phyloP scores from a whole-genome alignment of 2,113 vertebrate genomes.

The Lycocorax pyrrhopterus region DNA sequence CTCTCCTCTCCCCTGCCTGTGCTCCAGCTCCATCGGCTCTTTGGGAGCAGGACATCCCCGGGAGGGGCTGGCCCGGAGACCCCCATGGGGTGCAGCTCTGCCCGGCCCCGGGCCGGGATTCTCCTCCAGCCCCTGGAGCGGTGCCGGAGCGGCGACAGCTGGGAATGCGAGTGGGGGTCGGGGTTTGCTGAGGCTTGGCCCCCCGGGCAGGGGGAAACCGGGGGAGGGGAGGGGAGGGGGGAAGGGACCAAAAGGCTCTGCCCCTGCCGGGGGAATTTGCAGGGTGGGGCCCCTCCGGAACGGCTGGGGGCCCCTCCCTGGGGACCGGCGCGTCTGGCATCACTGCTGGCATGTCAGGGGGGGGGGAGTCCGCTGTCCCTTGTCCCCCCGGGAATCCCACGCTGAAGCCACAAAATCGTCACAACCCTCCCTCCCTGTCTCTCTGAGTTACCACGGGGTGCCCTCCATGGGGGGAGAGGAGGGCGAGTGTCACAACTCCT shows the following conservation, averaged over 20 bases:
- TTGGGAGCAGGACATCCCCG: not conserved
- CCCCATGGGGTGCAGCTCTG: not conserved
- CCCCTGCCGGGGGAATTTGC: not conserved
- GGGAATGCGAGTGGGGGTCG: not conserved
- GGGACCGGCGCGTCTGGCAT: not conserved
- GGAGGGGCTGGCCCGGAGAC: fast-evolving
- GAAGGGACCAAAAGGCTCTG: fast-evolving
- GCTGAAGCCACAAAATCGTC: not conserved
- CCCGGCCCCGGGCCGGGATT: not conserved
- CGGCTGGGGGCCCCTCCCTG: not conserved
- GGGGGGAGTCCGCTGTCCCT: not conserved
- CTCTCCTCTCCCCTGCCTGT: not conserved
- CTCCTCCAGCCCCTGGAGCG: not conserved
- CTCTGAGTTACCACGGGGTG: fast-evolving
- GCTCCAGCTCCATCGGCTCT: not conserved
- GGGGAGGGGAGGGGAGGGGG: too few species aligned
- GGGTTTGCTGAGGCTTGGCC: not conserved
- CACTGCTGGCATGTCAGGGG: not conserved
- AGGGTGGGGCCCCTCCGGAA: not conserved
- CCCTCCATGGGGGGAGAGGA: not conserved
- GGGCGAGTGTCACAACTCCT: not conserved
- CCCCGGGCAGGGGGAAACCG: fast-evolving
- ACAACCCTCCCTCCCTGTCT: not conserved
- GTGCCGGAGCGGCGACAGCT: not conserved
- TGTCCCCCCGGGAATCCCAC: not conserved